Conservation (phyloP, 2,113 vertebrate species). For the Marcusenius ussheri region DNA sequence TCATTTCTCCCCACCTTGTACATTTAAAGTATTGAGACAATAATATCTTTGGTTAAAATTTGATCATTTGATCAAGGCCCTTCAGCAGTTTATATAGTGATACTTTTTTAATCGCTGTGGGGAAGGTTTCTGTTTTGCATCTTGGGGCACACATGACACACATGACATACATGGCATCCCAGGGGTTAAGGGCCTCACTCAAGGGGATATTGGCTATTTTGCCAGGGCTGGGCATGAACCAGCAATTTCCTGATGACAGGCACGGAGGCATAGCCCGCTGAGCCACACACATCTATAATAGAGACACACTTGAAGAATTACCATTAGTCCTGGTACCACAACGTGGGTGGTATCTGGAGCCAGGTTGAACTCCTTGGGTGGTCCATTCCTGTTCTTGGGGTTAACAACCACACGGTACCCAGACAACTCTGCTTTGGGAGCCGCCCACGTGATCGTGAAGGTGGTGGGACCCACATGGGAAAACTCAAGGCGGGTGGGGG, state of each 20-base stretch:
- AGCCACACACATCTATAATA: background rate
- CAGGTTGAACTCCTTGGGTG: slow-evolving; percentile 84
- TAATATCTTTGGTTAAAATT: background rate
- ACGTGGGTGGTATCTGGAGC: slow-evolving; percentile 77
- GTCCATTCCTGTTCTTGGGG: slow-evolving; percentile 85
- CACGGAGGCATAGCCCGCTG: background rate
- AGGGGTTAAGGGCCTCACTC: background rate
- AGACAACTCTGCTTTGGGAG: slow-evolving; percentile 70
- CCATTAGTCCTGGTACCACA: slow-evolving; percentile 83
- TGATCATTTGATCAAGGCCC: background rate
- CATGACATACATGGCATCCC: background rate
- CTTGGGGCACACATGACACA: background rate
- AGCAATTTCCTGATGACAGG: background rate
- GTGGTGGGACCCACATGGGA: slow-evolving; percentile 77
- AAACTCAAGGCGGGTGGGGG: slow-evolving; percentile 79
- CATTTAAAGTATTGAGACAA: background rate
- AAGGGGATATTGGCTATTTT: background rate
- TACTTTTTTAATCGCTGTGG: background rate
- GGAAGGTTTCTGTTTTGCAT: background rate
- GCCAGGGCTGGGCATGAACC: background rate
- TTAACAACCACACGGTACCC: slow-evolving; percentile 86
- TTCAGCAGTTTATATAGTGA: background rate
- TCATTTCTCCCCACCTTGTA: background rate
- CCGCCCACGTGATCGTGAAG: slow-evolving; percentile 71
- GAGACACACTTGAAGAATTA: slow-evolving; percentile 42